Evolutionary conservation across 2,113 vertebrate genomes (phyloP), one percentile per base, ranked within the genome.

Genomic region (Odobenus rosmarus): DNA sequence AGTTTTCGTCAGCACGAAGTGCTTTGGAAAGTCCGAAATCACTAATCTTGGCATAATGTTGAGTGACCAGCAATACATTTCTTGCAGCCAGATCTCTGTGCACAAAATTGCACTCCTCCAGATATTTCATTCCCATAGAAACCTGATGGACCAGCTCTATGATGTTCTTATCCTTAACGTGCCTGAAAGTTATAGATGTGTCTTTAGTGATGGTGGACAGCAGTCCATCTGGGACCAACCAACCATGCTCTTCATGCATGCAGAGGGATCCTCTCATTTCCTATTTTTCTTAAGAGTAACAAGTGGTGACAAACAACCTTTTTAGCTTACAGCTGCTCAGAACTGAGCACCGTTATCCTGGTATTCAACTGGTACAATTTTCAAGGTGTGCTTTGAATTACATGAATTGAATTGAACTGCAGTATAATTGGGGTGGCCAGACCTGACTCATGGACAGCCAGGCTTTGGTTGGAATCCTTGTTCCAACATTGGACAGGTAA

Each of bases 21-120:
- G 99, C 99, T 98, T 99, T 99, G 64, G 99, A 99, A 96, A 99
- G 99, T n/a, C 99, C 99, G 0, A 99, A 99, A 98, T 99, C 99
- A 21, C 99, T 99, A 98, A 99, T 99, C 98, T 99, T 99, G 96
- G 99, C 99, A 64, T 99, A 99, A 98, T 99, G 99, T 97, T 99
- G 99, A 1, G 99, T 99, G 82, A 99, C 99, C 96, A 99, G 98
- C 76, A 99, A 98, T 1, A 99, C 99, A 1, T 99, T 99, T 95
- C 99, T 99, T 81, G 99, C 99, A 51, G 99, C 99, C n/a, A 99
- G 98, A 98, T 99, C 99, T 86, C 99, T 99, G 98, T 99, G 99
- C 89, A 99, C 99, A 62, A 99, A 99, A 98, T 99, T 99, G 95
- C 99, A 98, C 94, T 99, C 99, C 93, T 99, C 99, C 98, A 99